Base-by-base conservation (phyloP, 2,888 invertebrate species). In the Deroplatys truncata region DNA sequence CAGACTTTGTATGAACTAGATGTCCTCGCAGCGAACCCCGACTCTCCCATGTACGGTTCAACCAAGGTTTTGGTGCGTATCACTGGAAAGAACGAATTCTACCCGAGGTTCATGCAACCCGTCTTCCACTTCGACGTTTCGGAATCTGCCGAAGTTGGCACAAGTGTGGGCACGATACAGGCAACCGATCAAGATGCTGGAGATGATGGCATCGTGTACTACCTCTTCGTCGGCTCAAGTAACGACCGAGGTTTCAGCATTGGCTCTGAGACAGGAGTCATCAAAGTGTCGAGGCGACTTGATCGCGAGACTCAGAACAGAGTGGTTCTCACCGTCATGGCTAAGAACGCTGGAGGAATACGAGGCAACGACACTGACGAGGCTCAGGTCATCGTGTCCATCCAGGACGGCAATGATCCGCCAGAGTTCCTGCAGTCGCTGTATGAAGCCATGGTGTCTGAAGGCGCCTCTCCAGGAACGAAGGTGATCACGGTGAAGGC, bases 341-440 rank as follows among this genome's bases (percentile, higher is more conserved):
- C 98, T 0, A 99, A 99, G 94, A 99, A 99, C 93, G 96, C 96
- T 88, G 99, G 99, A 25, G 98, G 98, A 28, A 98, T 99, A 91
- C 95, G 97, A 83, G 99, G 99, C 5, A 98, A 98, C 93, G 98
- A 99, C 92, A 98, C 98, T 0, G 98, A 98, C 92, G 98, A 98
- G 94, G 98, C 98, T 7, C 98, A 98, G 93, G 97, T 99, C 0
- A 97, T 98, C 86, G 97, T 99, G 91, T 97, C 97, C 0, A 97
- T 99, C 91, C 98, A 98, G 94, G 99, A 99, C 93, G 98, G 98
- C 29, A 99, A 99, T 93, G 99, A 99, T 94, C 98, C 99, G 0
- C 99, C 99, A 0, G 98, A 98, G 93, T 99, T 99, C 93, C 93
- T 96, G n/a, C 96, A 97, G 92, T 95, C 95, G 87, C 93, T 95